Evolutionary conservation across 2,113 vertebrate genomes (phyloP).

Genomic region (Oreamnos americanus): DNA sequence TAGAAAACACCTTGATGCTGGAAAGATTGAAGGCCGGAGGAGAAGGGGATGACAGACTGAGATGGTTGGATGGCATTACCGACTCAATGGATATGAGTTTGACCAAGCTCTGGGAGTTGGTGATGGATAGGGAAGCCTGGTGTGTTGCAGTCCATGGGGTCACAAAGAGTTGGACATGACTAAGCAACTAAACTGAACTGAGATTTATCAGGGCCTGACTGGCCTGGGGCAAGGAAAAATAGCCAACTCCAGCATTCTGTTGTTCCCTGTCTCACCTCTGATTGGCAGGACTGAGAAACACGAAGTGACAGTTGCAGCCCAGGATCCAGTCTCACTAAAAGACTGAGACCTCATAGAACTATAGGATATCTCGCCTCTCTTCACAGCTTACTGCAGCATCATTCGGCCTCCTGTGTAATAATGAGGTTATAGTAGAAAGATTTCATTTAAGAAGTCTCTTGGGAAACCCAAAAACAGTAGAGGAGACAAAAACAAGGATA

Average conservation of each 20-base stretch:
- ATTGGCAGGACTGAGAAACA: background rate
- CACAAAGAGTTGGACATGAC: fast-evolving
- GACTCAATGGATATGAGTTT: background rate
- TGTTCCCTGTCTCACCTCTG: background rate
- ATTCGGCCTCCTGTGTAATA: background rate
- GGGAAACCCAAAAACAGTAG: background rate
- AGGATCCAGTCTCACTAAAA: background rate
- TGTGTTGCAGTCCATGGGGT: background rate
- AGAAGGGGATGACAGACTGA: background rate
- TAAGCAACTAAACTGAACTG: background rate
- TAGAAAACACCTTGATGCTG: background rate
- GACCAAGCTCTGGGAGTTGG: background rate
- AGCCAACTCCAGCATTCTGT: background rate
- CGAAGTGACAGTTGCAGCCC: background rate
- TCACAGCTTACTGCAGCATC: background rate
- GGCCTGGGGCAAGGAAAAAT: background rate
- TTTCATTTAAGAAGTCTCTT: background rate
- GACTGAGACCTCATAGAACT: background rate
- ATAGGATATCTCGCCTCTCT: background rate
- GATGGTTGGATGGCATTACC: background rate
- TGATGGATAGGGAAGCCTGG: background rate
- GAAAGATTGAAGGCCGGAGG: background rate
- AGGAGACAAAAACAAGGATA: background rate
- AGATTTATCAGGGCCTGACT: background rate
- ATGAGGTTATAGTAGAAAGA: background rate